Conservation (phyloP, 2,797 vertebrate species). For the Micrastur ruficollis region DNA sequence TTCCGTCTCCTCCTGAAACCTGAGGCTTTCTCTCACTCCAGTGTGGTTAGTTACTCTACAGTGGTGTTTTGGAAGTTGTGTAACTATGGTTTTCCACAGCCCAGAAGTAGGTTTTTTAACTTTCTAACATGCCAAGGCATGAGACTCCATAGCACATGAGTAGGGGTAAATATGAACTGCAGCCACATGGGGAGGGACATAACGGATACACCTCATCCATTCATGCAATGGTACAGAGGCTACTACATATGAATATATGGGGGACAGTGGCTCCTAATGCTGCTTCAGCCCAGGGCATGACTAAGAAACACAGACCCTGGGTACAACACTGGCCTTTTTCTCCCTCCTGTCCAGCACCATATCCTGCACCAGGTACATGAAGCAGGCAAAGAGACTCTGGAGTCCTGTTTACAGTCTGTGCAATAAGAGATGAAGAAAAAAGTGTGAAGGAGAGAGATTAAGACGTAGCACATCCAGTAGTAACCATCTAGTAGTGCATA, state of each 20-base stretch:
- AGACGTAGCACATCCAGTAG: not conserved
- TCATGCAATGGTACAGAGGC: not conserved
- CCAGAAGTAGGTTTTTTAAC: not conserved
- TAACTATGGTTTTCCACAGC: not conserved
- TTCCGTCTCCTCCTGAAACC: not conserved
- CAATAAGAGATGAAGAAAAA: not conserved
- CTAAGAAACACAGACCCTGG: not conserved
- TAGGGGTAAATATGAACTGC: not conserved
- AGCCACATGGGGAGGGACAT: accelerated
- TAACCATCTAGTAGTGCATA: not conserved
- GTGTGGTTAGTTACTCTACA: not conserved
- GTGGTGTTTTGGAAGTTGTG: not conserved
- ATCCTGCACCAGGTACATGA: not conserved
- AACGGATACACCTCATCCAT: not conserved
- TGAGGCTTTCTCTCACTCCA: not conserved
- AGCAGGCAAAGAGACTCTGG: not conserved
- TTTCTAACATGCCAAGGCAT: not conserved
- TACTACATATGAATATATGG: not conserved
- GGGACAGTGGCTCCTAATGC: not conserved
- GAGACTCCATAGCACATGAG: not conserved
- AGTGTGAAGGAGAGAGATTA: not conserved
- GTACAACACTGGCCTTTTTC: not conserved
- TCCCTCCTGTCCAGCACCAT: not conserved
- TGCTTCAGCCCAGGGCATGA: not conserved
- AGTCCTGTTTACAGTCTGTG: not conserved